Evolutionary conservation across 2,888 invertebrate species (phyloP).

Genomic region (Sphecodes monilicornis): DNA sequence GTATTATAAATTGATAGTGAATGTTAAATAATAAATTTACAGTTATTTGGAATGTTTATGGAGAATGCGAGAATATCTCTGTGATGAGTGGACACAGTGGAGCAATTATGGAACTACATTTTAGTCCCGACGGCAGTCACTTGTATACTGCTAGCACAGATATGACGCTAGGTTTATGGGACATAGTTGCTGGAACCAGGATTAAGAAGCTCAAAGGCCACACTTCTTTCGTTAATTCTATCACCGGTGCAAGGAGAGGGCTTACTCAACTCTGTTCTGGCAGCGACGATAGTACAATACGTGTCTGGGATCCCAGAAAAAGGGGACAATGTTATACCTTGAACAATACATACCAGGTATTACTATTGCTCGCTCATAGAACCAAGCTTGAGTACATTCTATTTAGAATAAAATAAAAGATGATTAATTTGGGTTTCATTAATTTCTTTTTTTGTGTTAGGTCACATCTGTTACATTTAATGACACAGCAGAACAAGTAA

Average conservation of each 20-base stretch:
- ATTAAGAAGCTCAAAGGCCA: conserved; percentile 96
- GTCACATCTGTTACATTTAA: conserved; percentile 96
- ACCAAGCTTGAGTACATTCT: not conserved
- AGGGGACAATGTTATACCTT: conserved; percentile 91
- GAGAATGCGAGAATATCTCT: conserved; percentile 98
- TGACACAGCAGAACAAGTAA: conserved; percentile 97
- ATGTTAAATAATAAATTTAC: conserved; percentile 75
- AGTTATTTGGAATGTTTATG: conserved; percentile 98
- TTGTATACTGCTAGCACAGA: conserved; percentile 97
- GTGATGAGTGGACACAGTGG: conserved; percentile 97
- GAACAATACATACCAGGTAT: conserved; percentile 89
- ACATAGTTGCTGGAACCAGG: conserved; percentile 94
- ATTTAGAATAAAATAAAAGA: not conserved
- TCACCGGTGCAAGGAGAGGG: conserved; percentile 92
- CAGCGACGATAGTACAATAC: conserved; percentile 97
- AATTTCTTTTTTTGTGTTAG: conserved; percentile 66
- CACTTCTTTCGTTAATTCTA: conserved; percentile 90
- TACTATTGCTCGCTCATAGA: not conserved
- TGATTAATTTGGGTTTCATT: not conserved
- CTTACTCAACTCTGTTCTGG: conserved; percentile 96
- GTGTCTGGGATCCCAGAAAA: conserved; percentile 97
- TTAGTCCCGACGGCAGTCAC: conserved; percentile 93
- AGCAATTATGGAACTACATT: conserved; percentile 96
- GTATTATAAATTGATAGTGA: not conserved
- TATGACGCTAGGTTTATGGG: conserved; percentile 98